Evolutionary conservation across 2,888 invertebrate genomes (phyloP), one percentile per base, ranked within the genome.

Genomic region (Apomyelois bistriatella): DNA sequence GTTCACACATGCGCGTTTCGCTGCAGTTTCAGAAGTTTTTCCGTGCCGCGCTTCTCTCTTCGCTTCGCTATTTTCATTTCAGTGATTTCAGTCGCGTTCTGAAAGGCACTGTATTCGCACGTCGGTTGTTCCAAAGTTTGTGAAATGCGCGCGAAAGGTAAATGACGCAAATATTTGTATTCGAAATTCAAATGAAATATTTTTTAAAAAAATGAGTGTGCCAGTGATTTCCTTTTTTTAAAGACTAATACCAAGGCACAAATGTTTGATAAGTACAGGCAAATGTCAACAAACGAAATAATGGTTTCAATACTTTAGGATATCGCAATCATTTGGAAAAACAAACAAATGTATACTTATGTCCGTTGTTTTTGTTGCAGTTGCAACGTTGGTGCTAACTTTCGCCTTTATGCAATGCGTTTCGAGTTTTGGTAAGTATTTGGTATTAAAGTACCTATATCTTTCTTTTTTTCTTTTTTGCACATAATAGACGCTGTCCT

Each of bases 141-240:
- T 83, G 77, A 76, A 66, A 87, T 86, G 85, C 65, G 63, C 81
- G 79, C 80, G 80, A 79, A 70, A 84, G 87, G 86, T 86, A 75
- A 9, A 13, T 32, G 32, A 22, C 46, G 46, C 1, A 10, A 10
- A 35, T n/a, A 12, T 17, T 17, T 42, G n/a, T 12, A 13, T 43
- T 30, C 30, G 28, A 13, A 40, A 7, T 40, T 15, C 9, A 40
- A 40, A 38, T 38, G 13, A 3, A 0, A 16, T 40, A 3, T 12
- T 30, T n/a, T 30, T 43, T 30, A 3, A 6, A 4, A 9, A 6
- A 10, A 32, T 32, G 32, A 10, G 32, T 1, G 32, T 32, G 32
- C 32, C 32, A 32, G 32, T 32, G 32, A 6, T 10, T 5, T 28
- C 7, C 7, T 28, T 9, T 32, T 32, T 32, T 32, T 32, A 9